phyloP scores from a whole-genome alignment of 2,113 vertebrate genomes.

The Aptenodytes patagonicus region DNA sequence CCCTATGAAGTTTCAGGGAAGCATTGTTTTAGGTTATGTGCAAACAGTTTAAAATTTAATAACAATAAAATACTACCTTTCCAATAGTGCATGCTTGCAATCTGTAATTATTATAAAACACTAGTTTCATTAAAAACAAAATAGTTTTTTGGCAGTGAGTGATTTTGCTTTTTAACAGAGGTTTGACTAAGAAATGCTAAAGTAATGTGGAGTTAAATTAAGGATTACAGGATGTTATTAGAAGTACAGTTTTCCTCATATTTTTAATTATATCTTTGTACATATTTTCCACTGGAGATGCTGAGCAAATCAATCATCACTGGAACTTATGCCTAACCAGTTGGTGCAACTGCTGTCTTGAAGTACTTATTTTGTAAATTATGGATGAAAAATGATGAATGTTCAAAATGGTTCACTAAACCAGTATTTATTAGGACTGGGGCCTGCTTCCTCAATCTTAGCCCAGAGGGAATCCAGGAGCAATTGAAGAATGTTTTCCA shows the following conservation, averaged over 20 bases:
- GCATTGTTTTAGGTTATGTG: neutral
- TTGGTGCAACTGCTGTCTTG: neutral
- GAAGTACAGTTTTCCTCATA: neutral
- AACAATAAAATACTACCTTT: neutral
- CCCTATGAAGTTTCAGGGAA: neutral
- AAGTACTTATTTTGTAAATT: neutral
- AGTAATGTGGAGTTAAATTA: neutral
- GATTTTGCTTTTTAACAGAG: neutral
- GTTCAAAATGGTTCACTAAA: neutral
- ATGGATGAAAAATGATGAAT: neutral
- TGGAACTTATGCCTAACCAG: neutral
- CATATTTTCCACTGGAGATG: neutral
- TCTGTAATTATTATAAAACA: neutral
- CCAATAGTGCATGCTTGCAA: neutral
- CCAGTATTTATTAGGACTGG: neutral
- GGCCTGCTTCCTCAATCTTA: neutral
- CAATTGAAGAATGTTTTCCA: neutral
- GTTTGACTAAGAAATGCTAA: neutral
- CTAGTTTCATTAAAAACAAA: neutral
- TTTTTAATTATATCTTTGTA: slow-evolving; percentile 8
- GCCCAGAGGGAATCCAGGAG: neutral
- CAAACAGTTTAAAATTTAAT: neutral
- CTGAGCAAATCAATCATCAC: neutral
- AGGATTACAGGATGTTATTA: neutral
- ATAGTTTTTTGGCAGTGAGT: neutral